Base-by-base conservation (phyloP, 2,797 vertebrate species). In the Ptychadena robeensis region DNA sequence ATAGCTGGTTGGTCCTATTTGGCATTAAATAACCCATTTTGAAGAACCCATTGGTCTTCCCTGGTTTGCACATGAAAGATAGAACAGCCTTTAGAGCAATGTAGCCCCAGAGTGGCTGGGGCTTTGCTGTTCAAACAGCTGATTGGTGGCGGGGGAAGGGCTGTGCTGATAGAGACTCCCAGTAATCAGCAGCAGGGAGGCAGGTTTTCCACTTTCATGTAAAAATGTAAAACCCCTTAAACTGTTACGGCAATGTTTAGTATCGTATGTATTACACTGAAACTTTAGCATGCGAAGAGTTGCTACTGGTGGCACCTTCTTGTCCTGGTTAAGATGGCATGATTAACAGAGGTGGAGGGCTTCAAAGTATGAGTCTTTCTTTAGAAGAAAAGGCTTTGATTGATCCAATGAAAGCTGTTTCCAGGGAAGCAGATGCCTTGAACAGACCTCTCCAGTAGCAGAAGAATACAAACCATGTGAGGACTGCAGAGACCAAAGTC, bases 371-470 rank as follows among this genome's bases (percentile, higher is more conserved):
- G 93, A 92, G 91, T 88, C 75, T 91, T 93, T 93, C 91, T 91
- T 89, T 91, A 91, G 91, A 93, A 93, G 93, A 94, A 94, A 93
- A 88, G 92, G 88, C 92, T 93, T 93, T 92, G 92, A 94, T 87
- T 91, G 93, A 93, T 90, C 91, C 92, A 88, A 91, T 93, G 92
- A 91, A 94, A 94, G 93, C 93, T 91, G 93, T 94, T 94, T 93
- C 93, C 93, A 93, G 90, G 94, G 92, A 93, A 94, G 92, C 93
- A 92, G 93, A 93, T 92, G 93, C 93, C 90, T 90, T 85, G 91
- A 92, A 92, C 93, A 91, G 88, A 88, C 91, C 88, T 90, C 91
- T 93, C 90, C 90, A 90, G 88, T 92, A 88, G 89, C 0, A 34
- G 83, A 90, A 91, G 91, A 91, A 93, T 89, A 91, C 92, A 92